Evolutionary conservation across 53 echinoderm and acorn worm genomes (phyloP).

Genomic region (Astropecten irregularis): DNA sequence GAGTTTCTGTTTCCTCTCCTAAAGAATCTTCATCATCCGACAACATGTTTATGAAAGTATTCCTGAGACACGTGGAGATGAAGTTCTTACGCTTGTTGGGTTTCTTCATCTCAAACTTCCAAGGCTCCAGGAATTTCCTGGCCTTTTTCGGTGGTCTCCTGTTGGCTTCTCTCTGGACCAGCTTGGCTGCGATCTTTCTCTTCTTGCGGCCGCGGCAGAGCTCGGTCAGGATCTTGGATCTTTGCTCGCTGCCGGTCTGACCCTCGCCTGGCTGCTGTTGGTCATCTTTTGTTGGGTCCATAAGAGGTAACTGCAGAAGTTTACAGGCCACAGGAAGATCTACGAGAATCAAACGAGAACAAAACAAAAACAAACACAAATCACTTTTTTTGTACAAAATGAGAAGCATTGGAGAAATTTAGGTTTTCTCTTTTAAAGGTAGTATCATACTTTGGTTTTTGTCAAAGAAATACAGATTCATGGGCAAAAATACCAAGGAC

Average conservation of each 20-base stretch:
- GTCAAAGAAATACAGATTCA: too few species aligned
- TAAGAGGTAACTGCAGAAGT: constrained; percentile 9
- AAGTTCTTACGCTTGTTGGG: constrained; percentile 16
- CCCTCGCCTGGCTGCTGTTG: neutral
- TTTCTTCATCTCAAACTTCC: constrained; percentile 7
- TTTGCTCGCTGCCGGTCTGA: neutral
- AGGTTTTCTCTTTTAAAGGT: too few species aligned
- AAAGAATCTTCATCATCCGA: too few species aligned
- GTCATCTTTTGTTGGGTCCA: constrained; percentile 2
- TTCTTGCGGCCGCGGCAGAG: constrained; percentile 28
- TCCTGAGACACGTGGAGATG: neutral
- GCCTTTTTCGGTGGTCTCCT: neutral
- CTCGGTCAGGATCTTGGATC: neutral
- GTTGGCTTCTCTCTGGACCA: constrained; percentile 9
- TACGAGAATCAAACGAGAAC: neutral
- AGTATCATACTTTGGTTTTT: too few species aligned
- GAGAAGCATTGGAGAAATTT: too few species aligned
- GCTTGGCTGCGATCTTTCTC: neutral
- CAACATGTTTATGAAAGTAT: too few species aligned
- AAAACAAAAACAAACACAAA: too few species aligned
- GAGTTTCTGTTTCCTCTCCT: too few species aligned
- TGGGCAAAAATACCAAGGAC: too few species aligned
- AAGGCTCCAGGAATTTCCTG: constrained; percentile 29
- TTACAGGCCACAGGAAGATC: constrained; percentile 38
- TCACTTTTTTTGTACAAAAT: too few species aligned